These are phyloP conservation scores for Tineola bisselliella DNA, from an alignment of 2,888 invertebrate species.

Conservation along the genomic window DNA sequence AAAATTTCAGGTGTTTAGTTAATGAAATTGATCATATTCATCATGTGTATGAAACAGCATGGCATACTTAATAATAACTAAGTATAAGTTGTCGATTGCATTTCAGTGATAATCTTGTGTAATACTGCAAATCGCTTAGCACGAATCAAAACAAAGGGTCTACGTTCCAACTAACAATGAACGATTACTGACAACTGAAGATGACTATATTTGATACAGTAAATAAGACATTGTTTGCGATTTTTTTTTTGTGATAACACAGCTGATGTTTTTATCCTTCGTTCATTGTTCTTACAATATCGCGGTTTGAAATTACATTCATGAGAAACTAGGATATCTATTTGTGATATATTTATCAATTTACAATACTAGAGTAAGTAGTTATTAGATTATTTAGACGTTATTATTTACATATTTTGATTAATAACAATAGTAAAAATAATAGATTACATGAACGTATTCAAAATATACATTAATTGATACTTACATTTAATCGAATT, in stretches of 20 bases:
- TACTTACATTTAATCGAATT: background rate
- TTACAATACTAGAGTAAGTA: too few relatives aligned
- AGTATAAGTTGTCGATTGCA: background rate
- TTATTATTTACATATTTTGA: background rate
- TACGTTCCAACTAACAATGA: background rate
- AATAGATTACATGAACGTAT: too few relatives aligned
- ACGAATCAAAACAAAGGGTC: background rate
- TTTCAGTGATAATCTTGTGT: background rate
- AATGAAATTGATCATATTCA: too few relatives aligned
- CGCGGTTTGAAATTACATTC: too few relatives aligned
- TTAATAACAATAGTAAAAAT: background rate
- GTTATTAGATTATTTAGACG: too few relatives aligned
- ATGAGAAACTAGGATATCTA: too few relatives aligned
- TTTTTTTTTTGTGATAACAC: background rate
- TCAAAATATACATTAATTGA: background rate
- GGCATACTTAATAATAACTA: too few relatives aligned
- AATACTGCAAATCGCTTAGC: background rate
- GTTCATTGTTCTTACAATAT: background rate
- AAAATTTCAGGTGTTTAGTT: too few relatives aligned
- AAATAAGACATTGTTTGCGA: background rate
- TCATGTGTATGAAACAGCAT: too few relatives aligned
- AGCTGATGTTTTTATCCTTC: background rate
- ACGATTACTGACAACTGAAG: background rate
- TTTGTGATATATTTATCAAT: too few relatives aligned
- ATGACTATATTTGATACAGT: background rate